These are phyloP conservation scores for Cirrhinus mrigala DNA, from an alignment of 2,797 vertebrate genomes.

Conservation along the genomic window DNA sequence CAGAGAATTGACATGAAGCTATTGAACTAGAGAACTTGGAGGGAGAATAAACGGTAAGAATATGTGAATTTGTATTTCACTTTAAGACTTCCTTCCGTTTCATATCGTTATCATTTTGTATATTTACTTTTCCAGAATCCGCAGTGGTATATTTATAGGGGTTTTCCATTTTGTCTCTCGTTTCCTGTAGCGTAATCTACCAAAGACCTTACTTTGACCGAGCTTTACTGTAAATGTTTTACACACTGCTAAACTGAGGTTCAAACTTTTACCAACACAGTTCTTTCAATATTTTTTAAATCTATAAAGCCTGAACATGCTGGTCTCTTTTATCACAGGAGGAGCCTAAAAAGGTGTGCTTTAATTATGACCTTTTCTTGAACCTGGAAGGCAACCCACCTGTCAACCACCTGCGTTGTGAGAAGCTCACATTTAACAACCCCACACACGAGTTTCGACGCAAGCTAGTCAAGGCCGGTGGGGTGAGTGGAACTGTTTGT, in stretches of 20 bases:
- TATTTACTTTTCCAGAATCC: constrained; percentile 1
- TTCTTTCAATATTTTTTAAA: neutral
- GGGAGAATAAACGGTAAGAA: constrained; percentile 24
- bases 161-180: neutral
- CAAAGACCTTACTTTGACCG: neutral
- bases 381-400: constrained; percentile 96
- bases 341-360: constrained; percentile 94
- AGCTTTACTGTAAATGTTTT: constrained; percentile 10
- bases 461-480: constrained; percentile 93
- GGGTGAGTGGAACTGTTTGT: constrained; percentile 81
- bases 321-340: constrained; percentile 76
- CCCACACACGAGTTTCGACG: constrained; percentile 94
- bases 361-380: constrained; percentile 95
- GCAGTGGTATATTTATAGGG: neutral
- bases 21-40: neutral
- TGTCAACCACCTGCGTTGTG: constrained; percentile 95
- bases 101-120: neutral
- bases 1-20: constrained; percentile 24
- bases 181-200: neutral
- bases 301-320: neutral
- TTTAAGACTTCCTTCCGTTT: neutral
- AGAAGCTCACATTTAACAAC: constrained; percentile 98
- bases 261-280: neutral
- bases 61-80: neutral
- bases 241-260: constrained; percentile 1